Conservation (phyloP, 2,797 vertebrate genomes). For the Sebastes itinus region DNA sequence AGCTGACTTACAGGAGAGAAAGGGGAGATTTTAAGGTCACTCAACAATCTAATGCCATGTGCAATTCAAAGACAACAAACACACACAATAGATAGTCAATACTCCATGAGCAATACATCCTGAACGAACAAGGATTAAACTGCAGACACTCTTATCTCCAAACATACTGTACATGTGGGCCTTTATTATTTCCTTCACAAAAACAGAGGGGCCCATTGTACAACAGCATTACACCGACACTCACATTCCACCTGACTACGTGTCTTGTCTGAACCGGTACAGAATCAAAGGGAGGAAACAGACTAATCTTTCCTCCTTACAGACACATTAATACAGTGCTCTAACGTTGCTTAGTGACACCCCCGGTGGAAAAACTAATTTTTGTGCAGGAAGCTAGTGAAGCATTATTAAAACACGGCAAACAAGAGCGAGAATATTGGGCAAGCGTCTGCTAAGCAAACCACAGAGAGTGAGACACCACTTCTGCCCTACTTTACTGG, state of each 20-base stretch:
- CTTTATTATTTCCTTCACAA: constrained; percentile 62
- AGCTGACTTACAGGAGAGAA: constrained; percentile 39
- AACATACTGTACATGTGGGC: constrained; percentile 34
- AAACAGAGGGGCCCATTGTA: constrained; percentile 58
- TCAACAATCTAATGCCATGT: constrained; percentile 45
- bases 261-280: constrained; percentile 63
- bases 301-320: constrained; percentile 70
- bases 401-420: constrained; percentile 73
- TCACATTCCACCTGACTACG: constrained; percentile 69
- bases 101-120: constrained; percentile 51
- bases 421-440: constrained; percentile 68
- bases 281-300: constrained; percentile 71
- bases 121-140: constrained; percentile 16
- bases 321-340: constrained; percentile 55
- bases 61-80: constrained; percentile 34
- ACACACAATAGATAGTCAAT: constrained; percentile 38
- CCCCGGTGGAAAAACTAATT: constrained; percentile 73
- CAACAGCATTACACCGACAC: constrained; percentile 51
- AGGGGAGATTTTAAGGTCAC: constrained; percentile 53
- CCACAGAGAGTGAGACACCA: constrained; percentile 12
- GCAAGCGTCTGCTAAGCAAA: constrained; percentile 59
- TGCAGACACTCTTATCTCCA: constrained; percentile 48
- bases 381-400: constrained; percentile 68
- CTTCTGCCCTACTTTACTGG: constrained; percentile 22
- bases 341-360: constrained; percentile 70